These are phyloP conservation scores for Palythoa grandis DNA, from an alignment of 92 coral and sea anemone species.

Conservation along the genomic window DNA sequence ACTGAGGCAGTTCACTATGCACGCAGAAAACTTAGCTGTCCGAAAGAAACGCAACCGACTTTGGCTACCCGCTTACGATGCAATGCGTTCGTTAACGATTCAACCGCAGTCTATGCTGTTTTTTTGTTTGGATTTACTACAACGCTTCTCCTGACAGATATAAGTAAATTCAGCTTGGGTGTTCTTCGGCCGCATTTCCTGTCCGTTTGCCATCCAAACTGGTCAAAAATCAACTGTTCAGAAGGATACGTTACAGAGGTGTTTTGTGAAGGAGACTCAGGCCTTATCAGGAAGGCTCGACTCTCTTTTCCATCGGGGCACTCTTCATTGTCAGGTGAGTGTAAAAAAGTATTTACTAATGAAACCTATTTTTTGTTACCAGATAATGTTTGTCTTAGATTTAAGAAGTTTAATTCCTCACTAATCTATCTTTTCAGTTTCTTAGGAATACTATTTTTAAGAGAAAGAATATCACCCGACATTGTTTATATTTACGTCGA, in stretches of 20 bases:
- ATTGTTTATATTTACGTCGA: neutral
- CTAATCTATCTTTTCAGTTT: neutral
- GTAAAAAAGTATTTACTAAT: neutral
- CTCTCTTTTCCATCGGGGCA: slow-evolving; percentile 94
- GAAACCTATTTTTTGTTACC: neutral
- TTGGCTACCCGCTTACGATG: slow-evolving; percentile 2
- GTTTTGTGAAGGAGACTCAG: slow-evolving; percentile 84
- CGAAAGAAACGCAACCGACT: neutral
- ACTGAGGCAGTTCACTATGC: slow-evolving; percentile 16
- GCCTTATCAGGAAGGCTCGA: slow-evolving; percentile 75
- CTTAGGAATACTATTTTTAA: neutral
- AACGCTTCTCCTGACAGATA: slow-evolving; percentile 77
- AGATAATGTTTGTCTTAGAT: neutral
- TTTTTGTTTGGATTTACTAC: slow-evolving; percentile 79
- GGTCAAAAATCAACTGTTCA: slow-evolving; percentile 74
- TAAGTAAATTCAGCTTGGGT: slow-evolving; percentile 86
- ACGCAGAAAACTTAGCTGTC: neutral
- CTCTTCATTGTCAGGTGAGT: slow-evolving; percentile 76
- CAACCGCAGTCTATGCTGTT: slow-evolving; percentile 16
- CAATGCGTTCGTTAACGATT: slow-evolving; percentile 20
- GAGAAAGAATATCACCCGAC: neutral
- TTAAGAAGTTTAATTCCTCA: neutral
- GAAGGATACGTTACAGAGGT: slow-evolving; percentile 67
- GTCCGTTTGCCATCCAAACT: slow-evolving; percentile 76
- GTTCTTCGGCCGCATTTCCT: slow-evolving; percentile 90